Conservation (phyloP, 2,113 vertebrate genomes). For the Notarius lentiginosus region DNA sequence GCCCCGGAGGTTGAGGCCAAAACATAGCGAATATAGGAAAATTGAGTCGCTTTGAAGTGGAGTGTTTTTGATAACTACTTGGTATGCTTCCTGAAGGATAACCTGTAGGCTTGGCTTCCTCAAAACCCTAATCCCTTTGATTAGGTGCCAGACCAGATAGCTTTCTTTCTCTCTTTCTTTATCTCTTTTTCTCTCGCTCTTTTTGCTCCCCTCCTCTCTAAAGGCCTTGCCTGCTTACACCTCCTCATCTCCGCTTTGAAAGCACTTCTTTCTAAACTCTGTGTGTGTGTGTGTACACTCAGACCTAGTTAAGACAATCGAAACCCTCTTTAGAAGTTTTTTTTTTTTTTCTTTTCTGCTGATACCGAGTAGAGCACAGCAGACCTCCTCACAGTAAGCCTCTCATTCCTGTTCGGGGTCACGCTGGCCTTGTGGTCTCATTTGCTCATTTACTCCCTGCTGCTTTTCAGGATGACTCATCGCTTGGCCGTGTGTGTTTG, state of each 20-base stretch:
- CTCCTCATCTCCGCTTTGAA: conserved; percentile 85
- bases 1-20: conserved; percentile 83
- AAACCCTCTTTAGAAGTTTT: conserved; percentile 76
- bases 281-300: conserved; percentile 73
- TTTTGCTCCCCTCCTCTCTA: conserved; percentile 66
- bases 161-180: conserved; percentile 75
- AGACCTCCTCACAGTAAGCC: conserved; percentile 42
- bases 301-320: conserved; percentile 76
- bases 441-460: conserved; percentile 59
- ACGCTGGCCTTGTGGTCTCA: conserved; percentile 65
- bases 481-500: neutral
- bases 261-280: conserved; percentile 73
- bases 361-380: conserved; percentile 56
- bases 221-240: conserved; percentile 68
- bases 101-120: conserved; percentile 96
- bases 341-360: conserved; percentile 65
- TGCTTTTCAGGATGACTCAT: conserved; percentile 62
- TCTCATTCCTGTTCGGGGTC: conserved; percentile 75
- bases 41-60: conserved; percentile 98
- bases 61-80: conserved; percentile 99
- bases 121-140: conserved; percentile 97
- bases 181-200: conserved; percentile 63
- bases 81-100: conserved; percentile 98
- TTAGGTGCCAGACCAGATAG: conserved; percentile 97
- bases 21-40: conserved; percentile 95